These are phyloP conservation scores for Pollenia amentaria DNA, from an alignment of 2,888 invertebrate genomes.

Conservation along the genomic window DNA sequence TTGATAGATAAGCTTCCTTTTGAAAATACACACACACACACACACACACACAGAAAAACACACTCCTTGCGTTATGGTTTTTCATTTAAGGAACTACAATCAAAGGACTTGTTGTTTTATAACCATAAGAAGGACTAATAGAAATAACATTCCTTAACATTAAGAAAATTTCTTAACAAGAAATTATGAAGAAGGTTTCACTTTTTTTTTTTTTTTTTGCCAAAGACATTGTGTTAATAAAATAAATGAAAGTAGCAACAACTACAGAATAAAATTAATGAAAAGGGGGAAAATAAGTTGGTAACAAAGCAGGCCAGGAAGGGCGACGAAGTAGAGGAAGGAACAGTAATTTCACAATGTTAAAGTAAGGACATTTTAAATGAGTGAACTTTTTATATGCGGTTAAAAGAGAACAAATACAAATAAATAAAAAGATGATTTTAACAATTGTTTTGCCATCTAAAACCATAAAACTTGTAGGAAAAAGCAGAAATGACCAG, in stretches of 20 bases:
- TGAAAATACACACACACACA: slow-evolving; percentile 9
- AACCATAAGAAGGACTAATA: slow-evolving; percentile 11
- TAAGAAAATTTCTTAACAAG: slow-evolving; percentile 53
- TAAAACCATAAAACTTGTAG: not conserved
- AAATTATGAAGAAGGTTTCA: slow-evolving; percentile 46
- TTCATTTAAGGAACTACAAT: slow-evolving; percentile 10
- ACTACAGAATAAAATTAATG: not conserved
- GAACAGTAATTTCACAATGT: slow-evolving; percentile 4
- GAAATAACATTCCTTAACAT: slow-evolving; percentile 58
- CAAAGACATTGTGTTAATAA: slow-evolving; percentile 51
- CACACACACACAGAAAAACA: not conserved
- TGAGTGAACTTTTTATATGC: not conserved
- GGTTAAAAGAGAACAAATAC: not conserved
- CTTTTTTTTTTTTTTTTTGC: not conserved
- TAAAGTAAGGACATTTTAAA: slow-evolving; percentile 17
- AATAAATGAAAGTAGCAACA: slow-evolving; percentile 19
- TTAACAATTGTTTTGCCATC: slow-evolving; percentile 25
- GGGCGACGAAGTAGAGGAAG: not conserved
- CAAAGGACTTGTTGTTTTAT: not conserved
- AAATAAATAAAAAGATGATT: slow-evolving; percentile 15
- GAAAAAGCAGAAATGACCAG: not conserved
- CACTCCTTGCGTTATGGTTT: slow-evolving; percentile 15
- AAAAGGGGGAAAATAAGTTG: slow-evolving; percentile 43
- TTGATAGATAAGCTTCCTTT: slow-evolving; percentile 72
- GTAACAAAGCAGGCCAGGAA: not conserved